Evolutionary conservation across 1,140 invertebrate species (phyloP).

Genomic region (Ceratina australensis): DNA sequence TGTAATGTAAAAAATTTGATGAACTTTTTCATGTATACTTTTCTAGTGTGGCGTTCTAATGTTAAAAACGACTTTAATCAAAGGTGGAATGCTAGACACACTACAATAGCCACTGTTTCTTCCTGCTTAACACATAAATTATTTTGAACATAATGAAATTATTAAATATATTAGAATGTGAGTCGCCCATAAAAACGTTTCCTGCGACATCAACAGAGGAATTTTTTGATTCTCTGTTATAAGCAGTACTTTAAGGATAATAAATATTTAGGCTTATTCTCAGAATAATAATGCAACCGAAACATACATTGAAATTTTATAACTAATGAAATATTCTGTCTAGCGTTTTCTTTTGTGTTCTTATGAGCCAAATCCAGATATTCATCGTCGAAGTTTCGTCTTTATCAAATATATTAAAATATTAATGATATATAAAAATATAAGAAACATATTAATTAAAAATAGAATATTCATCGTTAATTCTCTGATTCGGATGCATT

Average conservation of each 20-base stretch:
- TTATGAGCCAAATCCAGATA: neutral
- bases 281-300: slow-evolving; percentile 13
- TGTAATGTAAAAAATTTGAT: neutral
- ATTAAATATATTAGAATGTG: neutral
- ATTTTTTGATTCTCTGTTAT: neutral
- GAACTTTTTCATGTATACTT: neutral
- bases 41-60: neutral
- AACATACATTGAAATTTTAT: slow-evolving; percentile 8
- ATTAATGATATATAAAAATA: slow-evolving; percentile 38
- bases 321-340: neutral
- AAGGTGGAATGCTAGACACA: slow-evolving; percentile 9
- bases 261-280: slow-evolving; percentile 10
- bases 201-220: neutral
- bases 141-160: neutral
- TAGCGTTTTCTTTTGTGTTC: too few relatives aligned
- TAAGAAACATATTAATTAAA: slow-evolving; percentile 26
- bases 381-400: slow-evolving; percentile 8
- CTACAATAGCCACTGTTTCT: neutral
- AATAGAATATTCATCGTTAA: slow-evolving; percentile 8
- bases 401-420: slow-evolving; percentile 49
- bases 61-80: slow-evolving; percentile 9
- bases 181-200: slow-evolving; percentile 3
- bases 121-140: neutral
- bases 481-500: slow-evolving; percentile 1
- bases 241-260: slow-evolving; percentile 16